These are phyloP conservation scores for Melanotus villosus DNA, from an alignment of 2,888 invertebrate genomes.

Conservation along the genomic window DNA sequence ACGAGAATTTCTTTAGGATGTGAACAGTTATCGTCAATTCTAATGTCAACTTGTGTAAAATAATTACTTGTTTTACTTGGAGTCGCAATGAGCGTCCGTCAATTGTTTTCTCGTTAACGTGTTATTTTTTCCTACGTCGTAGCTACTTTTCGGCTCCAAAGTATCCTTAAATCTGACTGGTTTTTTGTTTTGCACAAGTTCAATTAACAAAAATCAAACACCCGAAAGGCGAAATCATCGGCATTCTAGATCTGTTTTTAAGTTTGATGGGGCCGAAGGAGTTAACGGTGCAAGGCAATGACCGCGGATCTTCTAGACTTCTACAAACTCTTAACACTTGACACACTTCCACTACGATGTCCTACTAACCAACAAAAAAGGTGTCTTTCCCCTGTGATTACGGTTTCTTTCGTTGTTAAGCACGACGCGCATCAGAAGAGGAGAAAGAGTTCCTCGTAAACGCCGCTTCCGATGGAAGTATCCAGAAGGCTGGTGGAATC, in stretches of 20 bases:
- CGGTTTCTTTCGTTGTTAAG: neutral
- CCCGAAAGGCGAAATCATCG: too few species aligned
- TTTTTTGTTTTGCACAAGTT: too few species aligned
- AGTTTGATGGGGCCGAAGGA: neutral
- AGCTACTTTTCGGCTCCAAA: too few species aligned
- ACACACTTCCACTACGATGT: slow-evolving; percentile 34
- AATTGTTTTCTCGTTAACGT: too few species aligned
- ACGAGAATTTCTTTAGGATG: too few species aligned
- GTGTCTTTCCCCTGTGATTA: neutral
- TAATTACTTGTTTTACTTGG: too few species aligned
- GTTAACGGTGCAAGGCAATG: slow-evolving; percentile 33
- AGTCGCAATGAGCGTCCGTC: too few species aligned
- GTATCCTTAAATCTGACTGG: too few species aligned
- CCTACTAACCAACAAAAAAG: slow-evolving; percentile 31
- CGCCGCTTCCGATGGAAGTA: neutral
- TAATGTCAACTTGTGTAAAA: too few species aligned
- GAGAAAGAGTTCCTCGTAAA: neutral
- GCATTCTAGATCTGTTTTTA: neutral
- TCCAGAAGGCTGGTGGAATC: neutral
- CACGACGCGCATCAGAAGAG: neutral
- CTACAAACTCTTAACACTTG: slow-evolving; percentile 18
- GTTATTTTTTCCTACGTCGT: too few species aligned
- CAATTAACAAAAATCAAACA: too few species aligned
- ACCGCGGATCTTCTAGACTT: slow-evolving; percentile 26
- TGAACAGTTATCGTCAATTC: too few species aligned